Conservation (phyloP, 2,888 invertebrate species). For the Kuschelorhynchus macadamiae region DNA sequence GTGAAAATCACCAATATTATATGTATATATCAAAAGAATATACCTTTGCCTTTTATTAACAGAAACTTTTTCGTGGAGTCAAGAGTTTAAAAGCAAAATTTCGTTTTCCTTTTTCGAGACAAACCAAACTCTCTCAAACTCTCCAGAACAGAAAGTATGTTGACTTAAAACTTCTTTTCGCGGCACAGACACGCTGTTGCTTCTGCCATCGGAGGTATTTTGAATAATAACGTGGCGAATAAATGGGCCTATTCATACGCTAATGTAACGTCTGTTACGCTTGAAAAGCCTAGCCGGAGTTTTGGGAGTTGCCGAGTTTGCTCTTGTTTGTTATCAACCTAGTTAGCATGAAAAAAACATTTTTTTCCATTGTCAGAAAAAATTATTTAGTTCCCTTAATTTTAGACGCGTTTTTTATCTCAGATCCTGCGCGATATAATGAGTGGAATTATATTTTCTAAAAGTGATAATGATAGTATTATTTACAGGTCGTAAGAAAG, state of each 20-base stretch:
- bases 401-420: too few species aligned
- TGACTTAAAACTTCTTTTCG: constrained; percentile 48
- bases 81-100: constrained; percentile 41
- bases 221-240: constrained; percentile 48
- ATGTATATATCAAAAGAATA: too few species aligned
- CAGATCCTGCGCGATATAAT: too few species aligned
- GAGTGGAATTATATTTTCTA: too few species aligned
- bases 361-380: too few species aligned
- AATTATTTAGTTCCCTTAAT: too few species aligned
- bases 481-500: too few species aligned
- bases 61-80: constrained; percentile 34
- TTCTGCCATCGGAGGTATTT: constrained; percentile 40
- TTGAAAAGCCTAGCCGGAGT: constrained; percentile 38
- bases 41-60: constrained; percentile 38
- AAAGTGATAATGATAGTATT: too few species aligned
- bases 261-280: constrained; percentile 47
- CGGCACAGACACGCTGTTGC: constrained; percentile 39
- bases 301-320: constrained; percentile 33
- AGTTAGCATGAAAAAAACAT: constrained; percentile 21
- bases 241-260: constrained; percentile 51
- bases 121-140: constrained; percentile 33
- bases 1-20: too few species aligned
- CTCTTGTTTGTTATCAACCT: constrained; percentile 35
- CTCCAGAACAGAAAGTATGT: constrained; percentile 35
- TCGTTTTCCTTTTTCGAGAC: constrained; percentile 34